phyloP scores from a whole-genome alignment of 2,113 vertebrate species.

The Trinectes maculatus region DNA sequence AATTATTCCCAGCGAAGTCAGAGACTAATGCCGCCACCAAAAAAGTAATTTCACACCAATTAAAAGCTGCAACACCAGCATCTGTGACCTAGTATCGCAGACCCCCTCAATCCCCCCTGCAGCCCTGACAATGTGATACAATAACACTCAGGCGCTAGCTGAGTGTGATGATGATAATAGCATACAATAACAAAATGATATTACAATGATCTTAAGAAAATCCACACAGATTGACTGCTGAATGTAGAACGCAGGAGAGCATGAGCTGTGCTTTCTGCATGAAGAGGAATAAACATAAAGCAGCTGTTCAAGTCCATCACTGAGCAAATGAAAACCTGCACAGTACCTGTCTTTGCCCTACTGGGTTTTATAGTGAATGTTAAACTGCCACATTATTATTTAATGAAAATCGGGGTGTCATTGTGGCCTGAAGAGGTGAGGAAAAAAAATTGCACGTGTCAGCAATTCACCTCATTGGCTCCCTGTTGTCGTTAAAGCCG shows the following conservation, averaged over 20 bases:
- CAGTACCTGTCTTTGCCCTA: slow-evolving; percentile 71
- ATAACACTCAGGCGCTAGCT: slow-evolving; percentile 60
- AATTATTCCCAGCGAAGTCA: slow-evolving; percentile 63
- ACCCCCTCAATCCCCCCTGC: slow-evolving; percentile 46
- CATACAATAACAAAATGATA: slow-evolving; percentile 19
- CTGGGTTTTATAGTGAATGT: slow-evolving; percentile 74
- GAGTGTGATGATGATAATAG: slow-evolving; percentile 51
- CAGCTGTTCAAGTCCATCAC: slow-evolving; percentile 66
- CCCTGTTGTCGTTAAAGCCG: slow-evolving; percentile 34
- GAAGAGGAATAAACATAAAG: slow-evolving; percentile 67
- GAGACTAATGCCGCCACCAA: slow-evolving; percentile 59
- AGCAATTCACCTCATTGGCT: slow-evolving; percentile 28
- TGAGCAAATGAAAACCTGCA: slow-evolving; percentile 73
- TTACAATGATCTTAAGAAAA: slow-evolving; percentile 12
- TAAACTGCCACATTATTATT: slow-evolving; percentile 80
- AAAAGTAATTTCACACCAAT: slow-evolving; percentile 83
- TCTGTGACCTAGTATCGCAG: slow-evolving; percentile 39
- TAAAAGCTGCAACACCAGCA: slow-evolving; percentile 75
- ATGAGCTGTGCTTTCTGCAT: slow-evolving; percentile 43
- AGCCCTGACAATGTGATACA: slow-evolving; percentile 67
- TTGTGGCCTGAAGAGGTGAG: slow-evolving; percentile 44
- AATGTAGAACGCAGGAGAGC: background rate
- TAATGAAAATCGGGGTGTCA: slow-evolving; percentile 73
- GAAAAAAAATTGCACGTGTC: slow-evolving; percentile 53
- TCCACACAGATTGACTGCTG: slow-evolving; percentile 1